phyloP scores from a whole-genome alignment of 2,888 invertebrate species.

The Plemyria rubiginata region DNA sequence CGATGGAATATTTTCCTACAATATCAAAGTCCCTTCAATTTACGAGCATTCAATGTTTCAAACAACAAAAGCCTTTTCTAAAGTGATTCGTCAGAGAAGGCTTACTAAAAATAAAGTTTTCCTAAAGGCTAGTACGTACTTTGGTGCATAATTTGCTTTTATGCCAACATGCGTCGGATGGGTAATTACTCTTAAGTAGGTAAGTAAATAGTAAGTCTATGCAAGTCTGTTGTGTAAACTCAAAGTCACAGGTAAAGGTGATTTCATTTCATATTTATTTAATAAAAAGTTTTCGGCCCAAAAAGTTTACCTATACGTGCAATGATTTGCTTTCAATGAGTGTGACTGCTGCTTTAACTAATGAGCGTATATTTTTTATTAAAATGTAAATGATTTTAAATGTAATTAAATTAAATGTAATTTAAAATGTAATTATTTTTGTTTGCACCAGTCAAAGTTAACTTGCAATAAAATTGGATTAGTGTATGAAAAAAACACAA shows the following conservation, averaged over 20 bases:
- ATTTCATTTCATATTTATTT: conserved; percentile 26
- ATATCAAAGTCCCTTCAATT: conserved; percentile 55
- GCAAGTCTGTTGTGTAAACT: conserved; percentile 42
- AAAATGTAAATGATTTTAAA: too few species aligned
- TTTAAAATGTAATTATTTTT: too few species aligned
- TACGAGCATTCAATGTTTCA: conserved; percentile 49
- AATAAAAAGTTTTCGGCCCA: background rate
- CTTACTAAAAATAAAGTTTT: conserved; percentile 12
- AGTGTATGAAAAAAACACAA: background rate
- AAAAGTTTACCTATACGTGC: too few species aligned
- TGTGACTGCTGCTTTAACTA: too few species aligned
- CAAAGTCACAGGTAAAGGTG: conserved; percentile 35
- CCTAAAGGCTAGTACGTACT: conserved; percentile 1
- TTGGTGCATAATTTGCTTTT: conserved; percentile 41
- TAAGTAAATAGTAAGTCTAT: conserved; percentile 37
- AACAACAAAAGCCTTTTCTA: conserved; percentile 33
- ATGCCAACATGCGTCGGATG: conserved; percentile 38
- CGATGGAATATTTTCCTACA: conserved; percentile 52
- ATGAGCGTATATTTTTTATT: too few species aligned
- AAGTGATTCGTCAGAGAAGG: background rate
- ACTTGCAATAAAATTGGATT: too few species aligned
- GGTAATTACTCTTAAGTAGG: conserved; percentile 32
- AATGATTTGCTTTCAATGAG: too few species aligned
- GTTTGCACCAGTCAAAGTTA: too few species aligned
- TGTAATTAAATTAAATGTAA: too few species aligned